These are phyloP conservation scores for Synergus umbraculus DNA, from an alignment of 2,888 invertebrate genomes.

Conservation along the genomic window DNA sequence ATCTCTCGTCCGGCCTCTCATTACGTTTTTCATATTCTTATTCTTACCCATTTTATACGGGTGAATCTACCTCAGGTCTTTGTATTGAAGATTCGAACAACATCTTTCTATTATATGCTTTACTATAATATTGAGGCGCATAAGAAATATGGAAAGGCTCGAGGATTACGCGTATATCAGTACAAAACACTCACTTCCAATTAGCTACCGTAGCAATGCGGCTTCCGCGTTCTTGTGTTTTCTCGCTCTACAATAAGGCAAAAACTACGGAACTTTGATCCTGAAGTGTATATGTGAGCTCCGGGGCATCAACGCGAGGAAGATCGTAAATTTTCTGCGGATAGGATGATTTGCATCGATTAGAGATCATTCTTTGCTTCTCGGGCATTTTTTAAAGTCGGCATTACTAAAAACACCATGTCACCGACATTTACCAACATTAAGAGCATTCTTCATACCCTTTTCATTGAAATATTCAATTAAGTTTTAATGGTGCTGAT, in stretches of 20 bases:
- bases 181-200: constrained; percentile 37
- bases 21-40: constrained; percentile 16
- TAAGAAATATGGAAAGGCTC: constrained; percentile 23
- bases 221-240: constrained; percentile 40
- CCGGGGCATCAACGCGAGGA: background rate
- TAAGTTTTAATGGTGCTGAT: background rate
- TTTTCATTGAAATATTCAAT: background rate
- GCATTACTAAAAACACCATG: background rate
- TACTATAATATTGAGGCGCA: background rate
- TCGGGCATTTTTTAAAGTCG: background rate
- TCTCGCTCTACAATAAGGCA: constrained; percentile 39
- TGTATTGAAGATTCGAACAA: background rate
- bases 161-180: constrained; percentile 36
- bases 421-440: too few species aligned
- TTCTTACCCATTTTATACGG: constrained; percentile 37
- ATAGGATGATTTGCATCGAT: constrained; percentile 12
- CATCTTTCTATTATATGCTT: constrained; percentile 8
- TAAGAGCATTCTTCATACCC: too few species aligned
- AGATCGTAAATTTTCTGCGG: background rate
- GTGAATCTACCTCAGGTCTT: constrained; percentile 2
- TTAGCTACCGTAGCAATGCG: constrained; percentile 30
- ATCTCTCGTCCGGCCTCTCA: background rate
- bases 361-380: background rate
- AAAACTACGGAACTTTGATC: constrained; percentile 34
- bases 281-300: background rate